phyloP scores from a whole-genome alignment of 2,888 invertebrate genomes.

The Drosophila mayaguana region DNA sequence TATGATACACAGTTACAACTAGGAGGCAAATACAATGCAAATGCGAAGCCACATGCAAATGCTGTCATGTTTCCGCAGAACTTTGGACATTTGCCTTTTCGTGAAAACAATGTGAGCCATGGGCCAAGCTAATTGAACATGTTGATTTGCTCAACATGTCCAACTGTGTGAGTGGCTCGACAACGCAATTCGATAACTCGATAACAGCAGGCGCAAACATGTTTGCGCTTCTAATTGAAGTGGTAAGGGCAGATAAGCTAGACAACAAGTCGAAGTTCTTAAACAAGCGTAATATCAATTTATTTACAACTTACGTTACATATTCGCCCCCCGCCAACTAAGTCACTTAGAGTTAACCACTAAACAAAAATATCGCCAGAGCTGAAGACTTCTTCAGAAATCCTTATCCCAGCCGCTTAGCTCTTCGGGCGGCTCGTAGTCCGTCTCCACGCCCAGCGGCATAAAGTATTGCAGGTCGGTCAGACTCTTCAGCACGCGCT shows the following conservation, averaged over 20 bases:
- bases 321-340: constrained; percentile 13
- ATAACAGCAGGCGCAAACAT: constrained; percentile 40
- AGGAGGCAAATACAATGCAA: neutral
- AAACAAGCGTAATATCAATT: constrained; percentile 52
- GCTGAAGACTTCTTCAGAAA: constrained; percentile 86
- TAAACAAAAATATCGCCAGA: constrained; percentile 24
- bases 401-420: constrained; percentile 95
- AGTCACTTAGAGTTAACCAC: neutral
- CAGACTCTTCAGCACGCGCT: constrained; percentile 89
- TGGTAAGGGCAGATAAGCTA: constrained; percentile 26
- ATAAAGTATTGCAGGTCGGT: constrained; percentile 93
- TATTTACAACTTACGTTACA: constrained; percentile 50
- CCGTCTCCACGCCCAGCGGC: constrained; percentile 92
- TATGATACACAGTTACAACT: neutral
- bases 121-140: constrained; percentile 59
- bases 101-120: neutral
- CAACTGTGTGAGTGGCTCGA: neutral
- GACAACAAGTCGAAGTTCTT: neutral
- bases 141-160: constrained; percentile 41
- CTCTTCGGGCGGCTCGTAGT: constrained; percentile 92
- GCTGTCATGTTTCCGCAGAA: neutral
- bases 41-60: neutral
- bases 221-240: constrained; percentile 53
- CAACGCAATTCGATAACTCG: constrained; percentile 6
- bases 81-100: constrained; percentile 12